Base-by-base conservation (phyloP, 1,140 invertebrate genomes). In the Brachystomella parvula region DNA sequence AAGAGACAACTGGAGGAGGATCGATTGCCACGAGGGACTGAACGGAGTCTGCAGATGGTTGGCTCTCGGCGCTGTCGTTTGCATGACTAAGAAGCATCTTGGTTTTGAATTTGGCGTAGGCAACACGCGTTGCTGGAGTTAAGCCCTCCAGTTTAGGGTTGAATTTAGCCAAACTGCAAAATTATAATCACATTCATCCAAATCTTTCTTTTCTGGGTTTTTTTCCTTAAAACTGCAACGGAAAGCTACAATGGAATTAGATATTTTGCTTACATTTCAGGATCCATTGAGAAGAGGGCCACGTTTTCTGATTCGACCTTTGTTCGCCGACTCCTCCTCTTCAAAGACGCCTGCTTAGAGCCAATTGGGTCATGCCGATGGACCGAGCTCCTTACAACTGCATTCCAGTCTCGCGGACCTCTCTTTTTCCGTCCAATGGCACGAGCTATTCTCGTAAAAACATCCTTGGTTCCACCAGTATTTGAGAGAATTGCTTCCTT, bases 61-160 rank as follows among this genome's bases (percentile, higher is more conserved):
- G 6, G 12, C 24, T 24, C 9, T 9, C 39, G 39, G 9, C 9
- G 12, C 6, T 6, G 49, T 70, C 71, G 1, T 67, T 21, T n/a
- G 67, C 63, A 3, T 69, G 64, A 19, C 68, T 67, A 62, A 83
- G 82, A 39, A 86, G 81, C 70, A 85, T 84, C 61, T 80, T 85
- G 44, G 86, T 83, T 83, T 91, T 91, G 74, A 92, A 92, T 76
- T 90, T 91, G 31, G 88, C 89, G 71, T 91, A 91, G 1, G 89
- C 89, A 21, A 90, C 83, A 72, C 89, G 80, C 0, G 89, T 88
- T 0, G 84, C 84, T 2, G 86, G 85, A 0, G 88, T 83, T 0
- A 90, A 84, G 6, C 83, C 83, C 3, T 84, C 83, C 39, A 91
- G 76, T 74, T 87, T 87, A 0, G 89, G 89, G 81, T 91, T 92